Conservation (phyloP, 1,140 invertebrate species). For the Lucilia sericata region DNA sequence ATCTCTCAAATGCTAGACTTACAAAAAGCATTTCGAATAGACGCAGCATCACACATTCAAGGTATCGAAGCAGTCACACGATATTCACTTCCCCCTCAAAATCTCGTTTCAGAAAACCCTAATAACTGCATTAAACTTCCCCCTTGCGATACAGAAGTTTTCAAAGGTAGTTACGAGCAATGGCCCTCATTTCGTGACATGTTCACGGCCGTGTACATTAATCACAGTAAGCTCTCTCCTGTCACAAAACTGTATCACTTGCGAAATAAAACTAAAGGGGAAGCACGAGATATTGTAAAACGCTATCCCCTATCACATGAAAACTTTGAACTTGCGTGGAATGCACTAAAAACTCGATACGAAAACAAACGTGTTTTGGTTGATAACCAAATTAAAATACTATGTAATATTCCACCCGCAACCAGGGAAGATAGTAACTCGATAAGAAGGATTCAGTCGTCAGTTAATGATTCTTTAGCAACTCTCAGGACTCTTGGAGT, state of each 20-base stretch:
- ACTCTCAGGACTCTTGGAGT: no score
- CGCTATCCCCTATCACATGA: no score
- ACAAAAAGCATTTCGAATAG: background rate
- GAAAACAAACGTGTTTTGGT: background rate
- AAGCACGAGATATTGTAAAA: no score
- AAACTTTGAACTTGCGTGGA: no score
- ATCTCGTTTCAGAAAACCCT: background rate
- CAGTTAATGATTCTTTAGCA: no score
- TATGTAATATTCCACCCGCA: background rate
- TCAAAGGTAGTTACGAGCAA: conserved; percentile 31
- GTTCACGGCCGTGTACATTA: no score
- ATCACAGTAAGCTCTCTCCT: background rate
- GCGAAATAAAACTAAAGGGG: conserved; percentile 10
- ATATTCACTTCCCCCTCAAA: no score
- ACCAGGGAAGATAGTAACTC: background rate
- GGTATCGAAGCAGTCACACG: background rate
- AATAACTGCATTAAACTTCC: background rate
- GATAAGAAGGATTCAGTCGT: background rate
- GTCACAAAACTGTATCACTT: background rate
- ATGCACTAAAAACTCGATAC: no score
- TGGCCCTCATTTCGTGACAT: no score
- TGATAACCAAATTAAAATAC: background rate
- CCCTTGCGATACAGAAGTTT: conserved; percentile 42
- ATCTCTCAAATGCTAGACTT: background rate
- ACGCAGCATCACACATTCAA: background rate